These are phyloP conservation scores for Cephus sareptanus DNA, from an alignment of 2,888 invertebrate genomes.

Conservation along the genomic window DNA sequence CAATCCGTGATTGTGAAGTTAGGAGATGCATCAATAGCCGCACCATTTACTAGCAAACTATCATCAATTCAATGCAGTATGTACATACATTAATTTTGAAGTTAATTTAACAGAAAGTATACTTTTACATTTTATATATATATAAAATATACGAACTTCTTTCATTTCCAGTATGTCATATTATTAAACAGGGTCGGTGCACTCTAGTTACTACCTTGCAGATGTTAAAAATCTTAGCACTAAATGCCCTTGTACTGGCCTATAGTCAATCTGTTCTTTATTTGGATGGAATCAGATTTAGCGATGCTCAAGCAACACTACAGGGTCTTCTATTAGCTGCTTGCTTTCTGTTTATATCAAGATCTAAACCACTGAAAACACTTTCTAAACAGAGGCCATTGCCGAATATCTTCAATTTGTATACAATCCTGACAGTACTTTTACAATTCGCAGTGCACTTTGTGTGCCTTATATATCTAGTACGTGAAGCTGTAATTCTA, in stretches of 20 bases:
- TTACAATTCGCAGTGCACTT: constrained; percentile 97
- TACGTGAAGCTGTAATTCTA: constrained; percentile 80
- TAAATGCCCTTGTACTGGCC: constrained; percentile 97
- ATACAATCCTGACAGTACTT: constrained; percentile 95
- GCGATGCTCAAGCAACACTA: constrained; percentile 96
- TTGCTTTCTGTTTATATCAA: constrained; percentile 97
- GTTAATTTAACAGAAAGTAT: background rate
- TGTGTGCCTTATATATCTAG: constrained; percentile 87
- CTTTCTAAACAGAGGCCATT: constrained; percentile 94
- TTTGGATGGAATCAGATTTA: constrained; percentile 97
- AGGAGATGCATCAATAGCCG: constrained; percentile 98
- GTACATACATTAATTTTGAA: constrained; percentile 55
- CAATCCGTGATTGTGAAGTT: constrained; percentile 90
- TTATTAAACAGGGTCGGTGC: constrained; percentile 99
- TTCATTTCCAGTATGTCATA: constrained; percentile 87
- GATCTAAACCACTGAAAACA: constrained; percentile 95
- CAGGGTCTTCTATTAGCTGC: constrained; percentile 96
- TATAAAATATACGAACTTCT: background rate
- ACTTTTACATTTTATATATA: background rate
- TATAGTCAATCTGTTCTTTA: constrained; percentile 99
- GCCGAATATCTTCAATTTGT: constrained; percentile 98
- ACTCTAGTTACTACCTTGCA: constrained; percentile 98
- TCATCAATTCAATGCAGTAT: constrained; percentile 95
- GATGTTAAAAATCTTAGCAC: constrained; percentile 99
- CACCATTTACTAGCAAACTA: constrained; percentile 97